phyloP scores from a whole-genome alignment of 1,140 invertebrate species.

The Bombus haemorrhoidalis region DNA sequence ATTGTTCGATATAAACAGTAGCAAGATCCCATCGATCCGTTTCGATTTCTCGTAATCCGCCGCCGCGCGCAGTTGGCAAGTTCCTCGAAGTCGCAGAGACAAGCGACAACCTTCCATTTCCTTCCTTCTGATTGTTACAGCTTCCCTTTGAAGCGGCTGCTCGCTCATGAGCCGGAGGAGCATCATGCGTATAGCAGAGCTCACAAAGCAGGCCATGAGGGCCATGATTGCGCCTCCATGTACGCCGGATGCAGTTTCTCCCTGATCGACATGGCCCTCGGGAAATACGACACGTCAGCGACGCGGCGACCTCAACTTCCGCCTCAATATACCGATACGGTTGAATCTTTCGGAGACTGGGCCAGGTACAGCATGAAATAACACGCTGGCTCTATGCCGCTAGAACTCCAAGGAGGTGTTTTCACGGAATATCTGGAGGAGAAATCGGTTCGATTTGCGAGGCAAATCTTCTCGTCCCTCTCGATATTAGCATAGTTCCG shows the following conservation, averaged over 20 bases:
- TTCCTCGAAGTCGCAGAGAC: background rate
- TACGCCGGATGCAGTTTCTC: conserved; percentile 88
- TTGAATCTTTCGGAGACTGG: conserved; percentile 34
- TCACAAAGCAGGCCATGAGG: conserved; percentile 82
- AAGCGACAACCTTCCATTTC: background rate
- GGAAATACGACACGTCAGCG: conserved; percentile 85
- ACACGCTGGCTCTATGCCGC: background rate
- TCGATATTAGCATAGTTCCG: background rate
- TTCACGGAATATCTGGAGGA: background rate
- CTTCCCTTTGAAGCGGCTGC: conserved; percentile 85
- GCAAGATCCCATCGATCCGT: background rate
- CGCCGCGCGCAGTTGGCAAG: background rate
- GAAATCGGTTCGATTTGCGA: background rate
- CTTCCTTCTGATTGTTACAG: conserved; percentile 77
- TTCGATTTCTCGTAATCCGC: background rate
- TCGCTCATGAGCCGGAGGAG: conserved; percentile 86
- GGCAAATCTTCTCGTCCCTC: background rate
- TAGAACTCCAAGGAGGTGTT: background rate
- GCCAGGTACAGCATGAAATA: conserved; percentile 76
- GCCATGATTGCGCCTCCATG: conserved; percentile 83
- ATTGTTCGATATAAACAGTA: background rate
- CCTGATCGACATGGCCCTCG: conserved; percentile 88
- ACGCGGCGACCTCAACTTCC: conserved; percentile 38
- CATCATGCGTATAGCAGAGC: conserved; percentile 87
- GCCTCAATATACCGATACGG: conserved; percentile 50